Evolutionary conservation across 1,140 invertebrate genomes (phyloP).

Genomic region (Lasioglossum albipes): DNA sequence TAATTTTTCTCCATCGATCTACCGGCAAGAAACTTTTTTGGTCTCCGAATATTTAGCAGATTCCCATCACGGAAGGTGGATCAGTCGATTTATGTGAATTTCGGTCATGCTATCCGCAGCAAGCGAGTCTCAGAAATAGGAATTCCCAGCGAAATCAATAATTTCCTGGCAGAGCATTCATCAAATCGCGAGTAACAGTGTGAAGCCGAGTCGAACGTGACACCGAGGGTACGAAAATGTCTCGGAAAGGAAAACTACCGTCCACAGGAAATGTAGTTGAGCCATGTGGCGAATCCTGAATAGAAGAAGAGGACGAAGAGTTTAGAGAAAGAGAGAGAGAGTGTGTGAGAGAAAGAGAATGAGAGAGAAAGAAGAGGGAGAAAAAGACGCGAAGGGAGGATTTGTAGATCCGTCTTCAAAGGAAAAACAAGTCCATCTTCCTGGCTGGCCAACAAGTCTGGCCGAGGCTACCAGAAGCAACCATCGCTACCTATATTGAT

Average conservation of each 20-base stretch:
- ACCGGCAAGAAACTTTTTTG: no score
- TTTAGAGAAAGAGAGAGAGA: neutral
- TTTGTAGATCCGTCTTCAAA: slow-evolving; percentile 73
- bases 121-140: no score
- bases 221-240: neutral
- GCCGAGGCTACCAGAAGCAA: slow-evolving; percentile 44
- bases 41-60: no score
- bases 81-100: no score
- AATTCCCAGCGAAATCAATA: neutral
- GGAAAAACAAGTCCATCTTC: slow-evolving; percentile 73
- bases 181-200: slow-evolving; percentile 13
- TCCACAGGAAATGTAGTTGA: slow-evolving; percentile 59
- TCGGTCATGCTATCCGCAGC: no score
- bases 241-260: slow-evolving; percentile 57
- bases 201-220: slow-evolving; percentile 17
- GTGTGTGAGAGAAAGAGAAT: no score
- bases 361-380: no score
- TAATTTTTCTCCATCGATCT: no score
- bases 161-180: slow-evolving; percentile 8
- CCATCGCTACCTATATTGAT: slow-evolving; percentile 60
- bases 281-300: slow-evolving; percentile 59
- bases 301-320: slow-evolving; percentile 51
- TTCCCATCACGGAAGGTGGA: no score
- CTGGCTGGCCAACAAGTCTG: slow-evolving; percentile 44
- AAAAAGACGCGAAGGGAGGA: slow-evolving; percentile 39